Evolutionary conservation across 2,888 invertebrate species (phyloP).

Genomic region (Nephrocerus scutellatus): DNA sequence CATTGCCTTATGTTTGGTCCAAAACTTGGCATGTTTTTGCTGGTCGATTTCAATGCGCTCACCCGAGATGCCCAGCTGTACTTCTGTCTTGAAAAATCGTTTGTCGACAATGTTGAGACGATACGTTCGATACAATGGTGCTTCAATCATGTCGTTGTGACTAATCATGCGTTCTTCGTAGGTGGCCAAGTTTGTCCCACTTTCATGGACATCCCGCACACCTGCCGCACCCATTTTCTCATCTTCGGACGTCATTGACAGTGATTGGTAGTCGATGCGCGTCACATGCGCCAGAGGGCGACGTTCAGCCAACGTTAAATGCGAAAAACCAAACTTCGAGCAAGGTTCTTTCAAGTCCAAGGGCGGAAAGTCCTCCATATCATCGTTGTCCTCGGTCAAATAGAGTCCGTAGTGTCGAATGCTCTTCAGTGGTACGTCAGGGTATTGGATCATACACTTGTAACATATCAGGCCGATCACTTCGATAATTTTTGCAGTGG

Average conservation of each 20-base stretch:
- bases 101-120: slow-evolving; percentile 72
- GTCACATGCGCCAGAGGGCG: slow-evolving; percentile 37
- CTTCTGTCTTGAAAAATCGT: slow-evolving; percentile 73
- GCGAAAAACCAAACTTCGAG: slow-evolving; percentile 86
- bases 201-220: slow-evolving; percentile 42
- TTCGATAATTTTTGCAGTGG: slow-evolving; percentile 80
- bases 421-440: slow-evolving; percentile 57
- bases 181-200: slow-evolving; percentile 30
- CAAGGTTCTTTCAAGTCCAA: slow-evolving; percentile 82
- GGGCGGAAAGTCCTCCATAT: slow-evolving; percentile 81
- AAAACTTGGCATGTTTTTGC: slow-evolving; percentile 57
- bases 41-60: slow-evolving; percentile 88
- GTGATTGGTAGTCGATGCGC: slow-evolving; percentile 38
- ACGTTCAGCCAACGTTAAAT: slow-evolving; percentile 79
- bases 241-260: slow-evolving; percentile 49
- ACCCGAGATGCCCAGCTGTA: slow-evolving; percentile 80
- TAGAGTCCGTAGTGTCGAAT: slow-evolving; percentile 75
- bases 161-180: slow-evolving; percentile 63
- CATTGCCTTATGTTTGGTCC: slow-evolving; percentile 68
- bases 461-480: slow-evolving; percentile 89
- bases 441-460: slow-evolving; percentile 63
- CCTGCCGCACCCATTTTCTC: slow-evolving; percentile 41
- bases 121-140: slow-evolving; percentile 78
- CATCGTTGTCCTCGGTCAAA: slow-evolving; percentile 92
- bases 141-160: slow-evolving; percentile 74